A percentile compares a stretch with the other conserved stretches of the same genome.
Evolutionary conservation across 2,888 invertebrate genomes (phyloP).

Genomic region (Temnothorax rugatulus): DNA sequence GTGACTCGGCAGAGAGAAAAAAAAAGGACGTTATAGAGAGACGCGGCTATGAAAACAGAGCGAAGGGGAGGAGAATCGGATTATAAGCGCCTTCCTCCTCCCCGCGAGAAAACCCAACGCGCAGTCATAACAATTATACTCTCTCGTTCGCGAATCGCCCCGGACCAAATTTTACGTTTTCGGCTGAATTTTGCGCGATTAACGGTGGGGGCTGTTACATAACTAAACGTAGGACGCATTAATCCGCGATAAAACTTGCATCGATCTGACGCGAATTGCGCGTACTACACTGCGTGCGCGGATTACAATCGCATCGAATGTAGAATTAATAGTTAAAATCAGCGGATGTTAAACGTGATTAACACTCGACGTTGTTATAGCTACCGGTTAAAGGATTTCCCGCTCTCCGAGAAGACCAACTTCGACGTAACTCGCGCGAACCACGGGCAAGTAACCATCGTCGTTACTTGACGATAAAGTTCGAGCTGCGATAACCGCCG

Average conservation of each 20-base stretch:
- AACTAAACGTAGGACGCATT: slow-evolving; percentile 42
- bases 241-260: slow-evolving; percentile 58
- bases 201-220: slow-evolving; percentile 58
- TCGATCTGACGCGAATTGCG: slow-evolving; percentile 23
- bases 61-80: slow-evolving; percentile 56
- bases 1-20: slow-evolving; percentile 59
- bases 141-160: not conserved
- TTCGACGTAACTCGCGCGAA: slow-evolving; percentile 51
- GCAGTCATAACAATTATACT: slow-evolving; percentile 37
- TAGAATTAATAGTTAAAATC: slow-evolving; percentile 32
- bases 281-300: not conserved
- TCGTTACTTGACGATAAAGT: slow-evolving; percentile 59
- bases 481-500: slow-evolving; percentile 51
- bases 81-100: slow-evolving; percentile 60
- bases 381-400: slow-evolving; percentile 3
- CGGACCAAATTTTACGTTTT: slow-evolving; percentile 27
- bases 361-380: slow-evolving; percentile 22
- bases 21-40: slow-evolving; percentile 37
- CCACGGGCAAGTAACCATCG: slow-evolving; percentile 53
- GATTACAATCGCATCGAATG: slow-evolving; percentile 23
- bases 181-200: slow-evolving; percentile 51
- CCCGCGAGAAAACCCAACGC: not conserved
- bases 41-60: slow-evolving; percentile 68
- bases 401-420: slow-evolving; percentile 9
- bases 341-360: slow-evolving; percentile 26